These are phyloP conservation scores for Hemithea aestivaria DNA, from an alignment of 2,888 invertebrate species.

Conservation along the genomic window DNA sequence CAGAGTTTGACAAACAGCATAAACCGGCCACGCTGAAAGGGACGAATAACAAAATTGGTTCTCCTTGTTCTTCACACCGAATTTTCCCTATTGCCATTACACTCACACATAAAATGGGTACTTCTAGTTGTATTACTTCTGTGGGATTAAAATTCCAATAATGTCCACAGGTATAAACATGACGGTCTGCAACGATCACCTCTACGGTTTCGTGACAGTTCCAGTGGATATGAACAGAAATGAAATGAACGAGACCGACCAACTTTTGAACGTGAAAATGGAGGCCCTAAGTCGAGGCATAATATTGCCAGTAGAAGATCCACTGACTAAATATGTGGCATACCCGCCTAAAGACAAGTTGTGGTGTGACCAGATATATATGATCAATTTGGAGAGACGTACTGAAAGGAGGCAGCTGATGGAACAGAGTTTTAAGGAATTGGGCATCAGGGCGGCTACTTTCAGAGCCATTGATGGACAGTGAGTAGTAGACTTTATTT, in stretches of 20 bases:
- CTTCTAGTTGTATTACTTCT: no score
- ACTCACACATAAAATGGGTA: no score
- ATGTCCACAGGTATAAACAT: constrained; percentile 16
- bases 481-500: constrained; percentile 75
- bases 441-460: constrained; percentile 87
- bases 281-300: constrained; percentile 83
- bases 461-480: constrained; percentile 94
- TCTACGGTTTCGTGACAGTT: constrained; percentile 90
- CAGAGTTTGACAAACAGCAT: no score
- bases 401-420: constrained; percentile 89
- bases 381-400: constrained; percentile 94
- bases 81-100: no score
- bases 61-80: no score
- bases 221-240: constrained; percentile 83
- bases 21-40: no score
- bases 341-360: constrained; percentile 80
- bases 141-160: no score
- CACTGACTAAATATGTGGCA: constrained; percentile 49
- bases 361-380: constrained; percentile 88
- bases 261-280: constrained; percentile 86
- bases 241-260: constrained; percentile 78
- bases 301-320: constrained; percentile 58
- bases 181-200: constrained; percentile 83
- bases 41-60: no score
- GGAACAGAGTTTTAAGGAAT: constrained; percentile 86